These are phyloP conservation scores for Noctua janthina DNA, from an alignment of 2,888 invertebrate species.

Conservation along the genomic window DNA sequence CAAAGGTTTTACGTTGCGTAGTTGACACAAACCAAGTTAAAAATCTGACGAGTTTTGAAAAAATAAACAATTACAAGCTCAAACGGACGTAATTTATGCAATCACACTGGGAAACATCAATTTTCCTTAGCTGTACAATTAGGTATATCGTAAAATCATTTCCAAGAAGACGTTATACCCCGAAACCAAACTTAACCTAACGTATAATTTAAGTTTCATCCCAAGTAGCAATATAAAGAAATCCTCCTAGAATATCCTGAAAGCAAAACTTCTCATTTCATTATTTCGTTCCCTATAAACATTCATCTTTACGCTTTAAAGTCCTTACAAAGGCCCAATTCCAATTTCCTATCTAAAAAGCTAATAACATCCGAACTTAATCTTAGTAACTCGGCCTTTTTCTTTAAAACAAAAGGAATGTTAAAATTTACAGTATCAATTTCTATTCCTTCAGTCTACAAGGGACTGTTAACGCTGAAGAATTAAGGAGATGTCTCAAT, in stretches of 20 bases:
- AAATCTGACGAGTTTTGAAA: neutral
- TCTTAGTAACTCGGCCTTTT: conserved; percentile 58
- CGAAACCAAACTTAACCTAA: neutral
- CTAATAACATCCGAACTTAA: conserved; percentile 59
- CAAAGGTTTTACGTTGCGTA: neutral
- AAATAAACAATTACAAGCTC: neutral
- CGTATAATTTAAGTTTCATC: neutral
- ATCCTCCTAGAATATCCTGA: neutral
- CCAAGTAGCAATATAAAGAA: conserved; percentile 4
- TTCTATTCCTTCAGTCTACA: conserved; percentile 58
- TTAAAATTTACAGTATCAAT: conserved; percentile 69
- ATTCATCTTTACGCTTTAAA: conserved; percentile 13
- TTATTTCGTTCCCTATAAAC: conserved; percentile 22
- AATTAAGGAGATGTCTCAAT: conserved; percentile 71
- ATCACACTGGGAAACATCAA: neutral
- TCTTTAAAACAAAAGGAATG: conserved; percentile 56
- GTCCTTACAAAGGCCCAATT: conserved; percentile 32
- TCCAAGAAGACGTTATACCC: neutral
- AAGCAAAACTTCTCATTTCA: conserved; percentile 19
- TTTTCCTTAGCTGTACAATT: neutral
- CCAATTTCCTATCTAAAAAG: conserved; percentile 54
- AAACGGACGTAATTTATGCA: neutral
- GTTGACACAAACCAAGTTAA: neutral
- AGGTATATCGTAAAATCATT: neutral
- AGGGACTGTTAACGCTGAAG: conserved; percentile 57